Conservation (phyloP, 1,140 invertebrate species). For the Caerostris darwini region DNA sequence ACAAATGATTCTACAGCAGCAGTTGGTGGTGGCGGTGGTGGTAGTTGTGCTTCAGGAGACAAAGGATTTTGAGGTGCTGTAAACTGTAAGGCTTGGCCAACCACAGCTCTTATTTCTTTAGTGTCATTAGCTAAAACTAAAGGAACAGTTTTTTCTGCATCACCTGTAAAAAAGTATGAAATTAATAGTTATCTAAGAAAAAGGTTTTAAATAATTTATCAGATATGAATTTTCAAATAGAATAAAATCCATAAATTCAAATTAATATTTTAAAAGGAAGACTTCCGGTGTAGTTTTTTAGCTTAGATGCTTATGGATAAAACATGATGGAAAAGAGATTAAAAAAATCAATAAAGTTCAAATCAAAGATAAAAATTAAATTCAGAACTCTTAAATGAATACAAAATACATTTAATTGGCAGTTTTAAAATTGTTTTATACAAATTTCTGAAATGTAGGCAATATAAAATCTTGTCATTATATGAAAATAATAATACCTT, state of each 20-base stretch:
- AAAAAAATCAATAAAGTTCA: too few relatives aligned
- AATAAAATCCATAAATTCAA: too few relatives aligned
- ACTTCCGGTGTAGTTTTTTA: too few relatives aligned
- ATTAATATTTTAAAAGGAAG: too few relatives aligned
- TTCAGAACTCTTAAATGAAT: too few relatives aligned
- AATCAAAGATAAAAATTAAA: too few relatives aligned
- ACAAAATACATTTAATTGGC: too few relatives aligned
- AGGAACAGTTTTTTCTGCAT: not conserved
- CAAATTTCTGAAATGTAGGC: too few relatives aligned
- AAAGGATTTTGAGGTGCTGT: constrained; percentile 24
- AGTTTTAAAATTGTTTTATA: too few relatives aligned
- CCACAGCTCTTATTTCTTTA: constrained; percentile 45
- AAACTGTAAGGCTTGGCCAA: constrained; percentile 58
- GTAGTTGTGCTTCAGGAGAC: constrained; percentile 42
- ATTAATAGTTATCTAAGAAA: not conserved
- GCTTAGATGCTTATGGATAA: too few relatives aligned
- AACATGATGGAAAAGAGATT: too few relatives aligned
- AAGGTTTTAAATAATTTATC: not conserved
- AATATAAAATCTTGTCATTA: too few relatives aligned
- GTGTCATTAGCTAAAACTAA: not conserved
- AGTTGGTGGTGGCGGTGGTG: constrained; percentile 28
- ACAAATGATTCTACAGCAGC: constrained; percentile 55
- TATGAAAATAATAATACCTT: constrained; percentile 26
- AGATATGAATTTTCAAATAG: not conserved
- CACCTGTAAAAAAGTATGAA: not conserved